phyloP scores from a whole-genome alignment of 2,797 vertebrate species.

The Muscicapa comitata region DNA sequence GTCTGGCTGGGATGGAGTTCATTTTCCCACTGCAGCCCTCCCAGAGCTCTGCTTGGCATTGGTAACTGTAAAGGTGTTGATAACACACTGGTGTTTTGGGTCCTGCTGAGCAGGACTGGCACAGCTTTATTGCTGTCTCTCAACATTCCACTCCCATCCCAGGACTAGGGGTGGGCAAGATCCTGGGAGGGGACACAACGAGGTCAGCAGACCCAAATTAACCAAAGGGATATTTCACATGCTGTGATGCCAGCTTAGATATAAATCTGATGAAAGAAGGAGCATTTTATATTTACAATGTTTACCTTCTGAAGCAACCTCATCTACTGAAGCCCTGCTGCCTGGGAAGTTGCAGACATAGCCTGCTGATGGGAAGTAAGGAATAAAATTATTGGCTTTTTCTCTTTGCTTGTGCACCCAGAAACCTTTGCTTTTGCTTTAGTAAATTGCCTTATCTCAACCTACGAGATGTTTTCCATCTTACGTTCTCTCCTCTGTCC shows the following conservation, averaged over 20 bases:
- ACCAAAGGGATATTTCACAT: neutral
- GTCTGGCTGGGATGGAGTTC: neutral
- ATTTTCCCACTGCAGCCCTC: neutral
- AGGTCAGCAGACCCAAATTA: neutral
- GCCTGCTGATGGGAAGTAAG: neutral
- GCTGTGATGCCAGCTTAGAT: neutral
- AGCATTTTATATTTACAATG: neutral
- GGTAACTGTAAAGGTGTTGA: too few species aligned
- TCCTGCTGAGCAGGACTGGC: neutral
- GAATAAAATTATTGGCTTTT: neutral
- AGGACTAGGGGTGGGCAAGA: too few species aligned
- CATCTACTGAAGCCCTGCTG: neutral
- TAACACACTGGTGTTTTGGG: too few species aligned
- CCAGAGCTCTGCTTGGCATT: neutral
- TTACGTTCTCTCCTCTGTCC: neutral
- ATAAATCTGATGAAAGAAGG: neutral
- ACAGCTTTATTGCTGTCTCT: neutral
- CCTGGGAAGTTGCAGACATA: neutral
- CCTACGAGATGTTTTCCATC: accelerated
- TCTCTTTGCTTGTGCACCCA: neutral
- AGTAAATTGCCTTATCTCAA: neutral
- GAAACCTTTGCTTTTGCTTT: neutral
- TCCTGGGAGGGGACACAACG: neutral
- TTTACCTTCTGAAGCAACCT: neutral
- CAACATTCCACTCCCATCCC: neutral